These are phyloP conservation scores for Neria commutata DNA, from an alignment of 2,888 invertebrate species.

Conservation along the genomic window DNA sequence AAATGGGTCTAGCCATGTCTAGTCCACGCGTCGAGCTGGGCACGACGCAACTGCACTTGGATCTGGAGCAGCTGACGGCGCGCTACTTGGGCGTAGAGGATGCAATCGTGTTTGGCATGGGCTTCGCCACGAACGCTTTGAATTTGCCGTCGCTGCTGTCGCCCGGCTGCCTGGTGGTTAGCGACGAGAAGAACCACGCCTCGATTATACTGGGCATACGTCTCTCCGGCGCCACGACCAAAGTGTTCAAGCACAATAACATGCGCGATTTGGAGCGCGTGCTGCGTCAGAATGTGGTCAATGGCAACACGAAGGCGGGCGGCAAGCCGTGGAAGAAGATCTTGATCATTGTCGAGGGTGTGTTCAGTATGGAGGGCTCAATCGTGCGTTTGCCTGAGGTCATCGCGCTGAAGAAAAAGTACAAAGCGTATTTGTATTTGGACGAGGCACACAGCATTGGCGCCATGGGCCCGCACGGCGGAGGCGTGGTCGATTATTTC, in stretches of 20 bases:
- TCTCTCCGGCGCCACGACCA: slow-evolving; percentile 82
- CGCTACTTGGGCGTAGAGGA: slow-evolving; percentile 91
- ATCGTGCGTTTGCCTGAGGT: slow-evolving; percentile 88
- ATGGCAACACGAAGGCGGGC: slow-evolving; percentile 77
- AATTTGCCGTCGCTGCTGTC: slow-evolving; percentile 87
- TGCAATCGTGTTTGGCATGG: slow-evolving; percentile 96
- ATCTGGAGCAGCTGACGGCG: slow-evolving; percentile 85
- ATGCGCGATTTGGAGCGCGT: slow-evolving; percentile 80
- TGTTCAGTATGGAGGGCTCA: slow-evolving; percentile 99
- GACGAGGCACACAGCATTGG: slow-evolving; percentile 99
- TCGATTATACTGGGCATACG: slow-evolving; percentile 93
- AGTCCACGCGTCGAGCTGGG: slow-evolving; percentile 83
- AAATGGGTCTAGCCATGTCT: slow-evolving; percentile 77
- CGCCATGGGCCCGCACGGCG: slow-evolving; percentile 86
- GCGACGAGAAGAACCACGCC: slow-evolving; percentile 97
- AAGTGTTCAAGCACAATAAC: slow-evolving; percentile 87
- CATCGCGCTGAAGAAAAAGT: slow-evolving; percentile 88
- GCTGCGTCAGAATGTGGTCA: slow-evolving; percentile 75
- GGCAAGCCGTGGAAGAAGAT: slow-evolving; percentile 89
- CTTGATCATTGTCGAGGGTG: slow-evolving; percentile 92
- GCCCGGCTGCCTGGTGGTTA: slow-evolving; percentile 85
- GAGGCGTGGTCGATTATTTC: slow-evolving; percentile 89
- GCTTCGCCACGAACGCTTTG: slow-evolving; percentile 96
- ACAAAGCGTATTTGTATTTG: slow-evolving; percentile 93
- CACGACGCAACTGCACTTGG: slow-evolving; percentile 72